Base-by-base conservation (phyloP, 2,797 vertebrate species). In the Brotula barbata region DNA sequence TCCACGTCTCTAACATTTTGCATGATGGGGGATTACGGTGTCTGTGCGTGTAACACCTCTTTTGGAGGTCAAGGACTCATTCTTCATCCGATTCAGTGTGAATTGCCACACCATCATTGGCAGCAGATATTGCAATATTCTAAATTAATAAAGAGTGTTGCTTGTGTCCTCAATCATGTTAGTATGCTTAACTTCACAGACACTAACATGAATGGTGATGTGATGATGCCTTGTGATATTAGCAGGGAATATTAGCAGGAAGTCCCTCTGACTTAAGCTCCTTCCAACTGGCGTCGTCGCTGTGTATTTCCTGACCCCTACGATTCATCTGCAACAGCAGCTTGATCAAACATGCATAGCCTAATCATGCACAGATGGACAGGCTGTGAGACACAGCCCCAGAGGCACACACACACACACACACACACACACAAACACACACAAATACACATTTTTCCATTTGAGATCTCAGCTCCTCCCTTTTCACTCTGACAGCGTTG, bases 331-430 rank as follows among this genome's bases (percentile, higher is more conserved):
- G 60, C 37, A 23, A 1, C 62, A 42, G 68, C 62, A 64, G 64
- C 58, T 52, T 34, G 17, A 66, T 45, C 59, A 42, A 46, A 64
- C 64, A 74, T 19, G 6, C 48, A 48, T 40, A 25, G n/a, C 45
- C 57, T 71, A 58, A 61, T 68, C 50, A 46, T n/a, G 16, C 70
- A 66, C 65, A 75, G 43, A 78, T 56, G 68, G 58, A 71, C 63
- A 34, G 11, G 8, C 25, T 28, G 25, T 28, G 8, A 28, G 25
- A 28, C 25, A 28, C 4, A 4, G 8, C 25, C 9, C 23, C 57
- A 37, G 54, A 55, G 20, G 43, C 43, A 39, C 21, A 28, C 46
- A 48, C 19, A 34, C 40, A 51, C 21, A 52, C 48, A 53, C 52
- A 20, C 53, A 33, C 54, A 20, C 51, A 39, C 20, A 22, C 53